Evolutionary conservation across 2,113 vertebrate genomes (phyloP), one percentile per base, ranked within the genome.

Genomic region (Calonectris borealis): DNA sequence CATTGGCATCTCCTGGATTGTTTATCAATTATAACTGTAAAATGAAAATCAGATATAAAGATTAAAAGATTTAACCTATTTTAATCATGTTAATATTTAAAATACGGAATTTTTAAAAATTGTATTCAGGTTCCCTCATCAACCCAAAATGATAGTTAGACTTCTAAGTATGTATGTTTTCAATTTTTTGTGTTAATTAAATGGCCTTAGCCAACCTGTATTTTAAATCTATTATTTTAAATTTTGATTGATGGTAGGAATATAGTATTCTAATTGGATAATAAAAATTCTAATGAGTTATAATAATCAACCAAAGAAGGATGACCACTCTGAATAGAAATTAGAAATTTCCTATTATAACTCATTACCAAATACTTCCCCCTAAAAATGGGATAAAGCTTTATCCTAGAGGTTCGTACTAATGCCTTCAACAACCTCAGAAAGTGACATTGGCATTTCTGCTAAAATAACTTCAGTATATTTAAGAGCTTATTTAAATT

Each of bases 171-270:
- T 32, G 10, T 32, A 82, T 34, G 16, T 83, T 95, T 95, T 44
- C 36, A 71, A 26, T 16, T 88, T 87, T 93, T 87, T 71, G 9
- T 71, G 21, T 61, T 96, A 93, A 93, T 94, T 92, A 95, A 96
- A 87, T 64, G 40, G 20, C 42, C 34, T 92, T 83, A 36, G 24
- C 17, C 64, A 95, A 72, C 19, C 44, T 92, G 32, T 69, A 64
- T 62, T 95, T 94, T 94, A 58, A 76, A 81, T 32, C 52, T 42
- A 70, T 83, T 83, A 86, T 73, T 94, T 90, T 88, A 83, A 83
- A 91, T 75, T 93, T 89, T 3, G 27, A 31, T 42, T 57, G 61
- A 25, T 48, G 25, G 70, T 52, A 73, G 49, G 76, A 93, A 88
- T 79, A 58, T 11, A 65, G 32, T 36, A 86, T 87, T 93, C 48